phyloP scores from a whole-genome alignment of 2,797 vertebrate species.

The Periophthalmus magnuspinnatus region DNA sequence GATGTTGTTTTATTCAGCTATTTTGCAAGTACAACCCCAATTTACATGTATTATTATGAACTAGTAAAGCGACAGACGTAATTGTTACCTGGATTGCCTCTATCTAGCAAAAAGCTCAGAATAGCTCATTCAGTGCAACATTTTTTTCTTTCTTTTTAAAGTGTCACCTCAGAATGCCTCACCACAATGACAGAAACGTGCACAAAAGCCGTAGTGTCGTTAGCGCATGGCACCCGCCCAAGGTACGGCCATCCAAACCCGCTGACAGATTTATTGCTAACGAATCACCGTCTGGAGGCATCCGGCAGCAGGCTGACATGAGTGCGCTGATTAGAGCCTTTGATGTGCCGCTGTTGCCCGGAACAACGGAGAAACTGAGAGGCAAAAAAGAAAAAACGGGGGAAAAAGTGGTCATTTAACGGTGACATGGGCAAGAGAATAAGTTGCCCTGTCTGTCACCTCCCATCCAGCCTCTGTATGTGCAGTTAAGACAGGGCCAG shows the following conservation, averaged over 20 bases:
- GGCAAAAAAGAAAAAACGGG: constrained; percentile 32
- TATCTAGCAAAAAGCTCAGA: neutral
- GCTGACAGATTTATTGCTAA: constrained; percentile 47
- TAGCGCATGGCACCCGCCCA: constrained; percentile 17
- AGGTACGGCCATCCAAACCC: constrained; percentile 31
- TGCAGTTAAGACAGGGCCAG: constrained; percentile 33
- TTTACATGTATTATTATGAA: too few relatives aligned
- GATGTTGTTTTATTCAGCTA: too few relatives aligned
- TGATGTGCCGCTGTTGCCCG: constrained; percentile 42
- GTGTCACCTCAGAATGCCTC: neutral
- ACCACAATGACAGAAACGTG: neutral
- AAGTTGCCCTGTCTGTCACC: constrained; percentile 33
- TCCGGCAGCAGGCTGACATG: constrained; percentile 21
- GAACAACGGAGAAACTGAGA: constrained; percentile 23
- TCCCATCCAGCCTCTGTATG: constrained; percentile 26
- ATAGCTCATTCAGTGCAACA: neutral
- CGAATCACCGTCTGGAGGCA: constrained; percentile 32
- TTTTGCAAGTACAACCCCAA: too few relatives aligned
- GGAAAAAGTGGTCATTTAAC: constrained; percentile 43
- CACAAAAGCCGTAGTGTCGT: constrained; percentile 1
- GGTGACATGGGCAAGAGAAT: constrained; percentile 31
- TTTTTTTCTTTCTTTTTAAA: neutral
- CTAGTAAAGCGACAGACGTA: too few relatives aligned
- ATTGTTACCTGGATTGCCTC: neutral
- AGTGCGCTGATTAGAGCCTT: constrained; percentile 46